Base-by-base conservation (phyloP, 2,888 invertebrate genomes). In the Pollenia griseotomentosa region DNA sequence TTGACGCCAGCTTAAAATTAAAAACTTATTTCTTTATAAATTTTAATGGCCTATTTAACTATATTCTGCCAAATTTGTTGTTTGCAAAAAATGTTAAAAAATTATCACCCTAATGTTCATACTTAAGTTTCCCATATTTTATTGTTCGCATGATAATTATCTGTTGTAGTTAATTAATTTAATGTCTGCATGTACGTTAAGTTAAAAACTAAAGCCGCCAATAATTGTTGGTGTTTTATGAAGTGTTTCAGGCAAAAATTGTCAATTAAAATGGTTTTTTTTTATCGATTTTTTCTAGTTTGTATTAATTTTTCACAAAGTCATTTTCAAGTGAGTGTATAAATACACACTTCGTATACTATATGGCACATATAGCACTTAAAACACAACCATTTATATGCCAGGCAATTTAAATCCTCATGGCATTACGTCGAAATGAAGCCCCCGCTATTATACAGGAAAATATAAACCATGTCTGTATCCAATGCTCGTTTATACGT, bases 121-220 rank as follows among this genome's bases (percentile, higher is more conserved):
- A n/a, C 42, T 19, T 51, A 2, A n/a, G 0, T 55, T 51, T 40
- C 53, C 33, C 6, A 33, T 6, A 11, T 53, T 55, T 70, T 40
- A 51, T 42, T 70, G 19, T 70, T 53, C 57, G 19, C 73, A 73
- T 6, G 16, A 53, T 10, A 40, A 55, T 57, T 42, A n/a, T 73
- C 16, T 44, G 40, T 73, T 57, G 73, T 55, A 73, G 44, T 78
- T 33, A 66, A 75, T 63, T 63, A 63, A 19, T 75, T 75, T 16
- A 63, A 63, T 40, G 51, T 40, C 63, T 16, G 16, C 42, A 63
- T n/a, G 42, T 23, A 33, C 16, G 44, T 53, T 5, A 44, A 46
- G 46, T 57, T 46, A 33, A 44, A 78, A 66, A 55, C 46, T 14
- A 12, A 44, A 55, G 10, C 66, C 11, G 2, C 42, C 55, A 55